Evolutionary conservation across 2,888 invertebrate genomes (phyloP), one percentile per base, ranked within the genome.

Genomic region (Chrysolina haemoptera): DNA sequence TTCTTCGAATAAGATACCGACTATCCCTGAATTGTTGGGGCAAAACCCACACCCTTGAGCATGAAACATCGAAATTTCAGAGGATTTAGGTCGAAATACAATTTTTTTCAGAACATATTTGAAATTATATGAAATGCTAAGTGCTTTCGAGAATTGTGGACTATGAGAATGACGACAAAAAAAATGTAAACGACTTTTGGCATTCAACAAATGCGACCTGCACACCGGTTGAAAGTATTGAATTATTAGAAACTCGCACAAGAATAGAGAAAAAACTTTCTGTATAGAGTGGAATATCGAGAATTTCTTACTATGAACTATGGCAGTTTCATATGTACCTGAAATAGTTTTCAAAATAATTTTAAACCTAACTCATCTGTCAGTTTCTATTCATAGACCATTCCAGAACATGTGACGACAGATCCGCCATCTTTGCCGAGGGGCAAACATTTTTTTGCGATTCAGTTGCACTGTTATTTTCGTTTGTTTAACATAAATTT

Each of bases 1-100:
- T 79, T 73, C 72, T 71, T 63, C 14, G 68, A 76, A 71, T 27
- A 74, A 74, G 53, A 63, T 18, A 62, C 27, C 9, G 20, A 50
- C n/a, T 20, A 27, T 50, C 27, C 48, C 14, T 18, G 35, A 55
- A 68, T 27, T 27, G 6, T 48, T 68, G 27, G 55, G 16, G 27
- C 46, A 41, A 18, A 68, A 68, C 27, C 22, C 1, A 14, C 20
- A 43, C 6, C 20, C 20, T 64, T 65, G 27, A 46, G 48, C 27
- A 43, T 20, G 65, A 65, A 46, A 46, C 27, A 27, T 48, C n/a
- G 20, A 65, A 43, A 20, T 20, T 53, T 18, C 20, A 18, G 20
- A 70, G 40, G 67, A 70, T 62, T 55, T 64, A 70, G 68, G 53
- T 53, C 11, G 22, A 35, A 35, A 6, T 35, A 35, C 35, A 35